Base-by-base conservation (phyloP, 2,797 vertebrate species). In the Poecilia wingei region DNA sequence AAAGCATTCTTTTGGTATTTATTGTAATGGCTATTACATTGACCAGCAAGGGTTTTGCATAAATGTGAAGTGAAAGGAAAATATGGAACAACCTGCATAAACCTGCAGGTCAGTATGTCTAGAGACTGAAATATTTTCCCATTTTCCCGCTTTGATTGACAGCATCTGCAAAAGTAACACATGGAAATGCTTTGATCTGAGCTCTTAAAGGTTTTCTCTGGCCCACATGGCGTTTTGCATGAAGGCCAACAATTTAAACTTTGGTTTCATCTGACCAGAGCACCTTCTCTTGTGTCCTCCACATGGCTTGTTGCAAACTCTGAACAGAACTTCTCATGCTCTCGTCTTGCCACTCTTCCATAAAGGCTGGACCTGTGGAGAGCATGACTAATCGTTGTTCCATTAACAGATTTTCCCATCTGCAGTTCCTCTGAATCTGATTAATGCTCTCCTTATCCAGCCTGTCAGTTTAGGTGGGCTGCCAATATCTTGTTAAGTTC, bases 51-150 rank as follows among this genome's bases (percentile, higher is more conserved):
- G 14, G 66, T n/a, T 31, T 3, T 53, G 51, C 51, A 53, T 53
- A 53, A 53, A 53, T 10, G 7, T 53, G 22, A 31, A 61, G 51
- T 53, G 51, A 31, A 61, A 33, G n/a, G 28, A 61, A 61, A 61
- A 61, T 31, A 7, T 61, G 57, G 13, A 61, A 61, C 66, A n/a
- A 22, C 39, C 22, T 25, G 51, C 25, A n/a, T 70, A 70, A 28
- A 25, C 14, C 61, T 70, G 68, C 41, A 70, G 41, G 41, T n/a
- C 64, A 68, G 64, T 39, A 68, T 66, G 64, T 66, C 66, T 43
- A 69, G 39, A 70, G 25, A 70, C 41, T 28, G 25, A 45, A 45
- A 70, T 28, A 45, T n/a, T 43, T 68, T 41, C 18, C 36, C 33
- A 36, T 66, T 41, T 22, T 70, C 41, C 41, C 28, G 6, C 41